Conservation (phyloP, 2,113 vertebrate species). For the Larimichthys polyactis region DNA sequence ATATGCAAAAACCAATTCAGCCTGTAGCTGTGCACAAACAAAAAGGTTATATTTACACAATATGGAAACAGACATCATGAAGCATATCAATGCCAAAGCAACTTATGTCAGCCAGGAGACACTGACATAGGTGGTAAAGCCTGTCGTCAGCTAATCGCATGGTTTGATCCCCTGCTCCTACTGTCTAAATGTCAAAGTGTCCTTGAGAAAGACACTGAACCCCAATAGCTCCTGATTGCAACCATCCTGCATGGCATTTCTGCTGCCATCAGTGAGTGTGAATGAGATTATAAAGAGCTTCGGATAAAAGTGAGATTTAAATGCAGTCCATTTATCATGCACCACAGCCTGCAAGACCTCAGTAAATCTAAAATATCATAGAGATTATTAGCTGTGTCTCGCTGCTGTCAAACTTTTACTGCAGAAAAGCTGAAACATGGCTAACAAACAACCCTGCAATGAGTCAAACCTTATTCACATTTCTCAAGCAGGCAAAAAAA, state of each 20-base stretch:
- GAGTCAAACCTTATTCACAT: background rate
- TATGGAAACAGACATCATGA: constrained; percentile 13
- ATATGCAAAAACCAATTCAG: constrained; percentile 1
- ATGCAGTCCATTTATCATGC: background rate
- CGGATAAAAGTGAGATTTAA: background rate
- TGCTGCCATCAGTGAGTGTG: background rate
- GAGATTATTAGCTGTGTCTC: background rate
- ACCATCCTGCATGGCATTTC: background rate
- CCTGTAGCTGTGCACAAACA: constrained; percentile 12
- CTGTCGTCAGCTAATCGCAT: background rate
- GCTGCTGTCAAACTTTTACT: background rate
- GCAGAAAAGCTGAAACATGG: background rate
- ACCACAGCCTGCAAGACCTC: background rate
- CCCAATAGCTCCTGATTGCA: background rate
- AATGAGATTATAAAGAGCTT: background rate
- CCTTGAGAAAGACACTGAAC: background rate
- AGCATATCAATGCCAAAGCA: background rate
- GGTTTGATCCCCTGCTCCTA: background rate
- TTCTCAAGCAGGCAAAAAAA: background rate
- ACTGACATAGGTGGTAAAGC: background rate
- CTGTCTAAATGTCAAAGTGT: background rate
- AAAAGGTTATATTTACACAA: constrained; percentile 1
- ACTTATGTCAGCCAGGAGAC: background rate
- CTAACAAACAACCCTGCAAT: background rate
- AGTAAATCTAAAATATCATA: background rate